Base-by-base conservation (phyloP, 2,797 vertebrate species). In the Melanotaenia nigrans region DNA sequence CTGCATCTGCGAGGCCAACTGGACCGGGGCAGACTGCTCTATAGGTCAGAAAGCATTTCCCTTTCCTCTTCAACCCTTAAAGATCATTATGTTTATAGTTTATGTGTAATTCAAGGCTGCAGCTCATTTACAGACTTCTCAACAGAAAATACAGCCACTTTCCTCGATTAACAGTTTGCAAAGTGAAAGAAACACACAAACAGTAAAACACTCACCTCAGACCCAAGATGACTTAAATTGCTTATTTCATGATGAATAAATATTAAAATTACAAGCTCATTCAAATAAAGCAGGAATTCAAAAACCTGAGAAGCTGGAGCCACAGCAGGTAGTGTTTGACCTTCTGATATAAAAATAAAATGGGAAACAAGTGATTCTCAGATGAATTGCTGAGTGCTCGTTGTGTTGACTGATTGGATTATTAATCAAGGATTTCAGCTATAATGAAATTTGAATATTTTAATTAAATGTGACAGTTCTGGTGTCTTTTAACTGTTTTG, bases 1-100 rank as follows among this genome's bases (percentile, higher is more conserved):
- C 71, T 99, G 98, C 77, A 90, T 96, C 18, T 99, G 98, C 0
- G 97, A 99, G 70, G 92, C 95, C 78, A 97, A 95, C 78, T 99
- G 97, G 97, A 98, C 96, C 0, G 97, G 98, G 16, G 93, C 95
- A 8, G 97, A 99, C 91, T 99, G 98, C 88, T 98, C 98, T 56
- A 96, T 96, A 73, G 98, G 98, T 99, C 58, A 89, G 90, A 69
- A 33, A 24, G 5, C 2, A 0, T 32, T 61, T 71, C 53, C 8
- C 32, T 81, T n/a, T 60, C 36, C 38, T 61, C 22, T 24, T n/a
- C 61, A 32, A 54, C 58, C 9, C 38, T 18, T 24, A 20, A 40
- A 61, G 12, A 11, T 18, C 16, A 6, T 45, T 47, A n/a, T 9
- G 18, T 20, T 47, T 47, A n/a, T n/a, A n/a, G 9, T 72, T 57